Percentiles rank a stretch among this genome's conserved stretches.
Conservation (phyloP, 2,113 vertebrate genomes). For the Podocnemis expansa region DNA sequence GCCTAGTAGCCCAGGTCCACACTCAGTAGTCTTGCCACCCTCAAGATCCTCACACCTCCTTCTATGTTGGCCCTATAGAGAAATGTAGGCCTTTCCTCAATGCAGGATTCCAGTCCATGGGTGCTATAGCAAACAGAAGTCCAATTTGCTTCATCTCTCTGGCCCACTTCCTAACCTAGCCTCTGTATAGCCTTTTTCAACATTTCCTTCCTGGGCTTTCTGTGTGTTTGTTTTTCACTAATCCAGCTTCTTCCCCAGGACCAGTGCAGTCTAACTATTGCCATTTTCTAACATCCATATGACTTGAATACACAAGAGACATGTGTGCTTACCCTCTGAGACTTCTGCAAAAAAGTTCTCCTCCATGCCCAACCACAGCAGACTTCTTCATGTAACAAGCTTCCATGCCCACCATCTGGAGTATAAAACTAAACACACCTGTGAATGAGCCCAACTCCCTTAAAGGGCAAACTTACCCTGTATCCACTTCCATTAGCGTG, state of each 20-base stretch:
- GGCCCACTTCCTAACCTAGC: background rate
- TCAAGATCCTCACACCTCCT: background rate
- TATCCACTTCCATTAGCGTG: rapidly evolving
- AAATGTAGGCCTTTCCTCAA: background rate
- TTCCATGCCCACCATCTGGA: background rate
- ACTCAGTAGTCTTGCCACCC: background rate
- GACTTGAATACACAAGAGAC: background rate
- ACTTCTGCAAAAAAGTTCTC: background rate
- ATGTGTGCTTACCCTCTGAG: background rate
- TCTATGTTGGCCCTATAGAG: background rate
- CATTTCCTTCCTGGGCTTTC: background rate
- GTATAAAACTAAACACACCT: rapidly evolving
- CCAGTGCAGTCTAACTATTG: background rate
- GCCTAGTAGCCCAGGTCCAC: rapidly evolving
- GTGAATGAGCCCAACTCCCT: background rate
- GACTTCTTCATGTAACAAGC: background rate
- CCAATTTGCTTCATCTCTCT: background rate
- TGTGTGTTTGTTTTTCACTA: background rate
- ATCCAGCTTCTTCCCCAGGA: background rate
- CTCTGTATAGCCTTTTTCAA: background rate
- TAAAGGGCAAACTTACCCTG: background rate
- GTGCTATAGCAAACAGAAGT: background rate
- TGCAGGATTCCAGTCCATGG: background rate
- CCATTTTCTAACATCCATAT: background rate
- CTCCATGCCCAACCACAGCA: background rate